Percentiles rank a stretch among this genome's conserved stretches.
Evolutionary conservation across 1,140 invertebrate genomes (phyloP).

Genomic region (Neodiprion fabricii): DNA sequence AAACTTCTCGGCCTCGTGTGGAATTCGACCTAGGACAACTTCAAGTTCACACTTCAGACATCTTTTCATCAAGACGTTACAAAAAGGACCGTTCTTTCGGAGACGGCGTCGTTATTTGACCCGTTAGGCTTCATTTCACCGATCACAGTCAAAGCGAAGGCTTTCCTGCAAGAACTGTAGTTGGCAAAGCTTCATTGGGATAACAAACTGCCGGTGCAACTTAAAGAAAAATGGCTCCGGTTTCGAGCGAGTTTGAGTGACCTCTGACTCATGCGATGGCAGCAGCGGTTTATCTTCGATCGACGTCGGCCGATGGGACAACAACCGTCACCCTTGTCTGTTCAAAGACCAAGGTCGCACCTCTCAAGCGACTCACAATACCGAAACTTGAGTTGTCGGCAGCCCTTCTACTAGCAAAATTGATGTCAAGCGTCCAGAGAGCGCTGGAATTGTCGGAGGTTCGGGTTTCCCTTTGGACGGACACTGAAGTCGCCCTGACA

Average conservation of each 20-base stretch:
- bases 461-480: slow-evolving; percentile 30
- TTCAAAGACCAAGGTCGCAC: slow-evolving; percentile 46
- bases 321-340: not conserved
- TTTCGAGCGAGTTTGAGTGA: slow-evolving; percentile 15
- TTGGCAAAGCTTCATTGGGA: slow-evolving; percentile 43
- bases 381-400: slow-evolving; percentile 60
- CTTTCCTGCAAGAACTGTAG: slow-evolving; percentile 46
- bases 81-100: not conserved
- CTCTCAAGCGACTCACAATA: slow-evolving; percentile 51
- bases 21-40: not conserved
- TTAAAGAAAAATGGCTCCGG: slow-evolving; percentile 29
- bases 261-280: slow-evolving; percentile 30
- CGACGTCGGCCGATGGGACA: not conserved
- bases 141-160: slow-evolving; percentile 44
- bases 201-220: slow-evolving; percentile 32
- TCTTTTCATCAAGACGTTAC: not conserved
- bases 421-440: slow-evolving; percentile 31
- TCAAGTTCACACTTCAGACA: not conserved
- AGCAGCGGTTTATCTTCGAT: slow-evolving; percentile 33
- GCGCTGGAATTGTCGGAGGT: slow-evolving; percentile 4
- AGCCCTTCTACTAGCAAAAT: slow-evolving; percentile 46
- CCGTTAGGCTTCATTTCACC: slow-evolving; percentile 47
- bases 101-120: slow-evolving; percentile 37
- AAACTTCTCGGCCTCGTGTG: not conserved
- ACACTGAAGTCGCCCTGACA: slow-evolving; percentile 38